phyloP scores from a whole-genome alignment of 2,888 invertebrate species.

The Macaria liturata region DNA sequence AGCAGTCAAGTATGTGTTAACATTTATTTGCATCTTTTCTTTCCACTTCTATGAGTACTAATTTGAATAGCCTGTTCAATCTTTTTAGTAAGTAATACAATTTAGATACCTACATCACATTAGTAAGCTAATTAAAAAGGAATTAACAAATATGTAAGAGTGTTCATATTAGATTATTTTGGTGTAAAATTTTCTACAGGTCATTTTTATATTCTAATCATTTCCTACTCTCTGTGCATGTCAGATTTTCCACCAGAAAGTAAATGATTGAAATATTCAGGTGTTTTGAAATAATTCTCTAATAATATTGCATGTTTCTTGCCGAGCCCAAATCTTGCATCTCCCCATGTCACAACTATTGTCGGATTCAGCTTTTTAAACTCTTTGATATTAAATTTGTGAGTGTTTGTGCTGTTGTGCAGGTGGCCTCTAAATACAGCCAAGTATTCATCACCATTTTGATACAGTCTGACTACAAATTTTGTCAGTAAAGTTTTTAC shows the following conservation, averaged over 20 bases:
- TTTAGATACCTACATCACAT: too few species aligned
- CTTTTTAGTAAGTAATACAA: too few species aligned
- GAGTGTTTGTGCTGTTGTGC: constrained; percentile 57
- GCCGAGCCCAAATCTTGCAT: constrained; percentile 66
- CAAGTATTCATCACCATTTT: constrained; percentile 70
- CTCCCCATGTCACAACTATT: constrained; percentile 65
- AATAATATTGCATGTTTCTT: constrained; percentile 68
- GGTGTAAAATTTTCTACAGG: too few species aligned
- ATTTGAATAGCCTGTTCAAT: too few species aligned
- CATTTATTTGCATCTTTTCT: too few species aligned
- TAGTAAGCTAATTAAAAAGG: too few species aligned
- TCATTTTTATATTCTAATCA: too few species aligned
- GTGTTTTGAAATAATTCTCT: constrained; percentile 71
- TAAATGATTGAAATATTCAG: constrained; percentile 67
- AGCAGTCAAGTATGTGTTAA: too few species aligned
- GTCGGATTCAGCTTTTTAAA: constrained; percentile 64
- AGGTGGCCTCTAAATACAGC: constrained; percentile 67
- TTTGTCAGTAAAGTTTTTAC: constrained; percentile 65
- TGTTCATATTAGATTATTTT: too few species aligned
- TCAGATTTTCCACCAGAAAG: constrained; percentile 49
- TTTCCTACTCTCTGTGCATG: constrained; percentile 21
- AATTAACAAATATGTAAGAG: too few species aligned
- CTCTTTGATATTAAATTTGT: constrained; percentile 64
- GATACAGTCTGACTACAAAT: constrained; percentile 69
- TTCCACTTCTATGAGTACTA: too few species aligned